A percentile compares a stretch with the other conserved stretches of the same genome.
Conservation (phyloP, 1,140 invertebrate species). For the Laupala kohalensis region DNA sequence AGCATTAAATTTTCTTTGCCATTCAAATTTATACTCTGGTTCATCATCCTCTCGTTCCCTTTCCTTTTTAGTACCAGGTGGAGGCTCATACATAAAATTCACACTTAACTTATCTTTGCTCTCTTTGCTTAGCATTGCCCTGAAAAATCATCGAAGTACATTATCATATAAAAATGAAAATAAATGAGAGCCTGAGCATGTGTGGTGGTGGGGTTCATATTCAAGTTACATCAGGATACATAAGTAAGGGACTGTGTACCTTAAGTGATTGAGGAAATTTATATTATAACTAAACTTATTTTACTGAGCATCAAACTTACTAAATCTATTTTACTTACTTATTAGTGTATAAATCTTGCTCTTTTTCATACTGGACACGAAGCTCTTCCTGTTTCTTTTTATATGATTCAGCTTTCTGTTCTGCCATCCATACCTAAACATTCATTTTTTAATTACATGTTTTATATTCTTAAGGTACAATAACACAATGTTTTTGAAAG, state of each 20-base stretch:
- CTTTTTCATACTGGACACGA: constrained; percentile 92
- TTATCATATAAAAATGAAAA: too few relatives aligned
- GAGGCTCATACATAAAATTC: constrained; percentile 99
- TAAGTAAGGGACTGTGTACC: too few relatives aligned
- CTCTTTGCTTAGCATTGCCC: constrained; percentile 91
- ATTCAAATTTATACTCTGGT: constrained; percentile 97
- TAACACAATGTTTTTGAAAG: too few relatives aligned
- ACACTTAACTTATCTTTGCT: constrained; percentile 97
- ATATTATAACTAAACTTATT: neutral
- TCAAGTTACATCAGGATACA: too few relatives aligned
- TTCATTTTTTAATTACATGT: too few relatives aligned
- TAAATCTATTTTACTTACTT: constrained; percentile 44
- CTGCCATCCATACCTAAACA: constrained; percentile 95
- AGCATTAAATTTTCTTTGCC: constrained; percentile 98
- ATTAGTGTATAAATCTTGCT: constrained; percentile 96
- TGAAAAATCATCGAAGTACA: constrained; percentile 29
- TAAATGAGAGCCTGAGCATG: too few relatives aligned
- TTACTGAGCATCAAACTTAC: neutral
- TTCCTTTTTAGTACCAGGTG: constrained; percentile 86
- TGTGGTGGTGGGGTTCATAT: too few relatives aligned
- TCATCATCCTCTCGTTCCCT: constrained; percentile 84
- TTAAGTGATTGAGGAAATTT: too few relatives aligned
- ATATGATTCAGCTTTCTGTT: constrained; percentile 93
- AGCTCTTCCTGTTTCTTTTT: constrained; percentile 98
- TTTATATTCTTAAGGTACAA: too few relatives aligned